phyloP scores from a whole-genome alignment of 2,113 vertebrate species.

The Bubalus kerabau region DNA sequence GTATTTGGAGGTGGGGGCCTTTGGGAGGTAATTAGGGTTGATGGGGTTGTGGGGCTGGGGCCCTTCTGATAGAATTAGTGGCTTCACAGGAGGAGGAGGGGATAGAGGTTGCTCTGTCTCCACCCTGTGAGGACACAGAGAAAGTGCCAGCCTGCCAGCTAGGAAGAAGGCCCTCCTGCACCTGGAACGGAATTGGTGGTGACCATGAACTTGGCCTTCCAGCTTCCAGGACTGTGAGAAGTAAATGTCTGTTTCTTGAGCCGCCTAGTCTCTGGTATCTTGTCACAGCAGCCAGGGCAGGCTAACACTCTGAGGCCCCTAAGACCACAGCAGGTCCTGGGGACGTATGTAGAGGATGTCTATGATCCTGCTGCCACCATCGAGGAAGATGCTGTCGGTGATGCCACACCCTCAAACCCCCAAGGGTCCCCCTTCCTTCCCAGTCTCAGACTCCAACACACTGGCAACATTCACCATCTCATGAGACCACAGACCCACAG shows the following conservation, averaged over 20 bases:
- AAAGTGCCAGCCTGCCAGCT: neutral
- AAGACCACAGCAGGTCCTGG: neutral
- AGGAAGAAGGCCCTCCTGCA: neutral
- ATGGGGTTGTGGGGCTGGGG: neutral
- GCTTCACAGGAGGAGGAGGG: neutral
- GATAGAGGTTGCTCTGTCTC: neutral
- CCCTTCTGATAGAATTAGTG: neutral
- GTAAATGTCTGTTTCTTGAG: neutral
- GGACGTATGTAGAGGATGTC: neutral
- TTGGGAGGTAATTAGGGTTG: neutral
- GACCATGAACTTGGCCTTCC: neutral
- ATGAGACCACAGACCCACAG: neutral
- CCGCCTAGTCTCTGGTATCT: neutral
- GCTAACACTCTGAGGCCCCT: neutral
- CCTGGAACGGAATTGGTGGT: neutral
- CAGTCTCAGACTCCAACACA: neutral
- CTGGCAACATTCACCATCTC: accelerated
- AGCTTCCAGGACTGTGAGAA: neutral
- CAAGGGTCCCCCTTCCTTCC: neutral
- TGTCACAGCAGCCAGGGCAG: neutral
- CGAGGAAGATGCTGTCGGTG: accelerated
- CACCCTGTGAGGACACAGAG: neutral
- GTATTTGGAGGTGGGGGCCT: neutral
- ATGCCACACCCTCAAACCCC: neutral
- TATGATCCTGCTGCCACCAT: neutral